A percentile compares a stretch with the other conserved stretches of the same genome.
Evolutionary conservation across 2,888 invertebrate genomes (phyloP).

Genomic region (Gerris lacustris): DNA sequence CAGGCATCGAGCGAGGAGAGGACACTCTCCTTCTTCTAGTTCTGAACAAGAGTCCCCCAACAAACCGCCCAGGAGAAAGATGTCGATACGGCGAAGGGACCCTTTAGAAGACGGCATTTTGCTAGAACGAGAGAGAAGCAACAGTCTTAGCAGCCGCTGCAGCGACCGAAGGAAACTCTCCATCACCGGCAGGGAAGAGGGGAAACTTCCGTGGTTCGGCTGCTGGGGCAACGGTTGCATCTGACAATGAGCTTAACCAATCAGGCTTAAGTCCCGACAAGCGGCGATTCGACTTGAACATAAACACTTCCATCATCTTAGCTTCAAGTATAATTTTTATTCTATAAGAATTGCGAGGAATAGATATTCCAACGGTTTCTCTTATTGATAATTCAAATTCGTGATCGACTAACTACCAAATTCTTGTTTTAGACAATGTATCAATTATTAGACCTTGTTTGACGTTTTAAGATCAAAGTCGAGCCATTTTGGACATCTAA

Average conservation of each 20-base stretch:
- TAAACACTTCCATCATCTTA: too few relatives aligned
- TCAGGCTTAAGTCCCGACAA: neutral
- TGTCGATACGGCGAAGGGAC: constrained; percentile 20
- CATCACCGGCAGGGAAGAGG: constrained; percentile 48
- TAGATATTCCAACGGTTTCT: too few relatives aligned
- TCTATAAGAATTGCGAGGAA: too few relatives aligned
- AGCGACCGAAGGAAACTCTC: constrained; percentile 50
- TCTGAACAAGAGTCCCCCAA: constrained; percentile 39
- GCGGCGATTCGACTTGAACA: too few relatives aligned
- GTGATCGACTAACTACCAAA: too few relatives aligned
- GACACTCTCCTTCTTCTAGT: constrained; percentile 35
- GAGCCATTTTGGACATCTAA: too few relatives aligned
- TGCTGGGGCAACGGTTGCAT: constrained; percentile 71
- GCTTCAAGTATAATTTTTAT: too few relatives aligned
- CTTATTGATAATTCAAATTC: too few relatives aligned
- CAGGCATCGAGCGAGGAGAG: constrained; percentile 11
- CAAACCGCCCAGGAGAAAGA: constrained; percentile 31
- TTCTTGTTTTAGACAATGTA: too few relatives aligned
- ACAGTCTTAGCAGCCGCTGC: constrained; percentile 48
- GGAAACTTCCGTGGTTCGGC: constrained; percentile 69
- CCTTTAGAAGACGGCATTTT: constrained; percentile 34
- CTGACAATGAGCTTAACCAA: constrained; percentile 11
- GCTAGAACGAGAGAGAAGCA: constrained; percentile 53
- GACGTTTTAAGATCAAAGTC: too few relatives aligned
- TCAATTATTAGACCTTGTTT: too few relatives aligned